Percentiles rank a stretch among this genome's conserved stretches.
These are phyloP conservation scores for Cephalotes varians DNA, from an alignment of 2,888 invertebrate genomes.

Conservation along the genomic window DNA sequence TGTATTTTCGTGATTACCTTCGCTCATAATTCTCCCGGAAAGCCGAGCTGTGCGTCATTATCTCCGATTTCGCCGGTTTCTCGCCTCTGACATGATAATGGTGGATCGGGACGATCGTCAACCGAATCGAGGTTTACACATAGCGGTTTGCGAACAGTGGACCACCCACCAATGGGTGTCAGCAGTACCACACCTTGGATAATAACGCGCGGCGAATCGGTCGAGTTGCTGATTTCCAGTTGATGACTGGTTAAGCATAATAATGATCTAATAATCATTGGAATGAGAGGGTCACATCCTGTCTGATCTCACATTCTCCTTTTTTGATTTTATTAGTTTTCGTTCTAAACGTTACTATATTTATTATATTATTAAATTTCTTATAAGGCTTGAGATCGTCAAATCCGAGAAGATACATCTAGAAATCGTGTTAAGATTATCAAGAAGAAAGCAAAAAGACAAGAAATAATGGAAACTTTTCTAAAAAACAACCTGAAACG, in stretches of 20 bases:
- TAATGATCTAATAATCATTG: constrained; percentile 65
- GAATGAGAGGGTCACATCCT: constrained; percentile 50
- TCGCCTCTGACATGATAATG: constrained; percentile 39
- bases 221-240: constrained; percentile 77
- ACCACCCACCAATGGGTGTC: constrained; percentile 80
- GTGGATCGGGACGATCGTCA: constrained; percentile 56
- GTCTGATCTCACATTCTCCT: constrained; percentile 11
- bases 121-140: constrained; percentile 71
- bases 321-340: constrained; percentile 3
- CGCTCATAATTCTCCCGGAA: constrained; percentile 24
- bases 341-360: not conserved
- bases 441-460: not conserved
- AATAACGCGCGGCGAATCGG: constrained; percentile 81
- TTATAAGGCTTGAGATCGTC: not conserved
- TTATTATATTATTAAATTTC: not conserved
- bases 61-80: constrained; percentile 51
- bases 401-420: not conserved
- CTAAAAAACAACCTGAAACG: constrained; percentile 39
- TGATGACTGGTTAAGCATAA: constrained; percentile 80
- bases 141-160: constrained; percentile 68
- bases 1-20: constrained; percentile 10
- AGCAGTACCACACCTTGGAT: constrained; percentile 82
- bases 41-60: constrained; percentile 43
- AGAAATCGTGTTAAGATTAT: not conserved
- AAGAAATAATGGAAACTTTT: constrained; percentile 49